Conservation (phyloP, 2,113 vertebrate genomes). For the Prionailurus viverrinus region DNA sequence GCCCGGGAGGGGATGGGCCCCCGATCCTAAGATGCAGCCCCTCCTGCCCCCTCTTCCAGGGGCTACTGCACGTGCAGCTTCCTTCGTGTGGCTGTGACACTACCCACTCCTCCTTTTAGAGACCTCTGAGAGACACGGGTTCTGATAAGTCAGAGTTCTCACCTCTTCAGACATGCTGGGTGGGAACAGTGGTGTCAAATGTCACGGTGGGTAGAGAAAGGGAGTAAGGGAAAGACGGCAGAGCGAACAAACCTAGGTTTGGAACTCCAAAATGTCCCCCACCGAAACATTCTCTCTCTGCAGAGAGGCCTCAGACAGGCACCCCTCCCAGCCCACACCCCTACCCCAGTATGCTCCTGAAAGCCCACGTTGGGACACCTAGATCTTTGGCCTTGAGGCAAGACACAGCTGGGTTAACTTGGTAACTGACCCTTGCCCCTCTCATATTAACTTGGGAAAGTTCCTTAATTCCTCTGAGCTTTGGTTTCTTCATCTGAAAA, state of each 20-base stretch:
- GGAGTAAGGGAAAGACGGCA: neutral
- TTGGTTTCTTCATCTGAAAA: neutral
- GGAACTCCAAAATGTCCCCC: neutral
- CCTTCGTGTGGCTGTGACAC: neutral
- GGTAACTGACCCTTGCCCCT: neutral
- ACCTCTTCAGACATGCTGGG: neutral
- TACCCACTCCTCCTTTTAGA: neutral
- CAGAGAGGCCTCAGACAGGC: neutral
- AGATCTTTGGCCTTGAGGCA: neutral
- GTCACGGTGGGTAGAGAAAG: neutral
- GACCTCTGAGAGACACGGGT: neutral
- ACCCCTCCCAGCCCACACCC: neutral
- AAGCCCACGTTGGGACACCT: rapidly evolving
- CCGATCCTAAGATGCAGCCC: neutral
- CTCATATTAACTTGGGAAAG: neutral
- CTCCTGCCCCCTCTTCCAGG: neutral
- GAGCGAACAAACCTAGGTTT: neutral
- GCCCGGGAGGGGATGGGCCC: neutral
- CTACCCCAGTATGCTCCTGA: rapidly evolving
- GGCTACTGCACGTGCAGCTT: neutral
- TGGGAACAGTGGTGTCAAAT: rapidly evolving
- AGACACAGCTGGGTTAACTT: neutral
- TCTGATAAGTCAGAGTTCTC: neutral
- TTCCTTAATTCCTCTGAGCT: neutral
- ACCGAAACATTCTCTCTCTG: neutral